A percentile compares a stretch with the other conserved stretches of the same genome.
These are phyloP conservation scores for Neodiprion pinetum DNA, from an alignment of 1,140 invertebrate species.

Conservation along the genomic window DNA sequence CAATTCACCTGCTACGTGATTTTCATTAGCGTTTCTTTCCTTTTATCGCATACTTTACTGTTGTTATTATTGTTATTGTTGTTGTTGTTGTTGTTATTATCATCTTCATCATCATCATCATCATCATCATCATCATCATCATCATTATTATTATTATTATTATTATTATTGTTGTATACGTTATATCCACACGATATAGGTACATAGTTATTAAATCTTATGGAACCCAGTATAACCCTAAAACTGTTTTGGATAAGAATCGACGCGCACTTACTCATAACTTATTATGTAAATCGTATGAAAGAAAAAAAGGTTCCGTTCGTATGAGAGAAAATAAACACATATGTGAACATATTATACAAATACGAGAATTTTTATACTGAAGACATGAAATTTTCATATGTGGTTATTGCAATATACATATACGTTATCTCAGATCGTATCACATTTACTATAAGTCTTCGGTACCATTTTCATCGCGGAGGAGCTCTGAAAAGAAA, in stretches of 20 bases:
- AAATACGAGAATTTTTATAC: conserved; percentile 2
- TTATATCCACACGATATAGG: too few relatives aligned
- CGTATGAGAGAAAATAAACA: conserved; percentile 56
- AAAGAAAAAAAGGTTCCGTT: conserved; percentile 53
- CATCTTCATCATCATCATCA: too few relatives aligned
- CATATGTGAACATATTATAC: conserved; percentile 49
- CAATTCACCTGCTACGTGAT: conserved; percentile 11
- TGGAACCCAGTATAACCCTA: too few relatives aligned
- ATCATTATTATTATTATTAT: too few relatives aligned
- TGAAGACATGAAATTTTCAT: not conserved
- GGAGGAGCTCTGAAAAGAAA: conserved; percentile 5
- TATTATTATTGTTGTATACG: too few relatives aligned
- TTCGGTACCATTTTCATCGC: conserved; percentile 19
- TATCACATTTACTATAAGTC: conserved; percentile 19
- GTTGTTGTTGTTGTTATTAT: too few relatives aligned
- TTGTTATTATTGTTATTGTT: too few relatives aligned
- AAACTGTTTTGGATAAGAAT: conserved; percentile 51
- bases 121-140: too few relatives aligned
- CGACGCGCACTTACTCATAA: conserved; percentile 61
- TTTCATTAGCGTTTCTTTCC: not conserved
- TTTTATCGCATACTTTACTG: not conserved
- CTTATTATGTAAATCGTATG: conserved; percentile 59
- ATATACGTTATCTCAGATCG: not conserved
- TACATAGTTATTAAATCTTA: too few relatives aligned
- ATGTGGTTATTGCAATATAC: conserved; percentile 17